Conservation (phyloP, 2,113 vertebrate species). For the Gallinago jamesoni region DNA sequence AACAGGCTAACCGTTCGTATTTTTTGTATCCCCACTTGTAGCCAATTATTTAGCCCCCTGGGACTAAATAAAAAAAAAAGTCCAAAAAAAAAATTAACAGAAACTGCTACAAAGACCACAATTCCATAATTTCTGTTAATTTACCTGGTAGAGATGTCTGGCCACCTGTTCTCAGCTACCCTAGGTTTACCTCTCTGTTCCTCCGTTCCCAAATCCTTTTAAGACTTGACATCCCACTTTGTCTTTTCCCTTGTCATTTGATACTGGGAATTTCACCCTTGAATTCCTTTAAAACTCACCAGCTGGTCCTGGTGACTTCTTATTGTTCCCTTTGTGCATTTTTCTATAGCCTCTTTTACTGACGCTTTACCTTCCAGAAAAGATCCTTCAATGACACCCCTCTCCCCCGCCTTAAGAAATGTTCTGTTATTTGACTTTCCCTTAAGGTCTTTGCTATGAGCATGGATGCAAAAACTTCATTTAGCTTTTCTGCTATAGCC, state of each 20-base stretch:
- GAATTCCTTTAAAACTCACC: neutral
- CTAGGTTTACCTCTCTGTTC: neutral
- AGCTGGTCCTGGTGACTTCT: neutral
- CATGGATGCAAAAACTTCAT: neutral
- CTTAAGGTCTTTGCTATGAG: neutral
- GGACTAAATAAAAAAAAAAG: no score
- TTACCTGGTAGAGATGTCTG: neutral
- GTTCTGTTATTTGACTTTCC: neutral
- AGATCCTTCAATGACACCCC: neutral
- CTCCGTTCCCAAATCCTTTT: neutral
- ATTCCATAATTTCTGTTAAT: neutral
- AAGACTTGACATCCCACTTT: neutral
- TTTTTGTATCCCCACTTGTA: neutral
- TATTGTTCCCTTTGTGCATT: neutral
- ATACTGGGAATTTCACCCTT: neutral
- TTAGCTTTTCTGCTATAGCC: neutral
- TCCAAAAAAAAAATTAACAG: no score
- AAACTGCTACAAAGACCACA: no score
- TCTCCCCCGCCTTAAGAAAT: neutral
- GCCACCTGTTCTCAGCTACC: neutral
- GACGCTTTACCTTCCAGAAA: neutral
- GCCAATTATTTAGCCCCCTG: neutral
- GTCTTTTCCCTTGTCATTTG: neutral
- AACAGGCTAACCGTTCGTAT: neutral
- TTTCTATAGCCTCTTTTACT: neutral